Conservation (phyloP, 2,797 vertebrate genomes). For the Zonotrichia albicollis region DNA sequence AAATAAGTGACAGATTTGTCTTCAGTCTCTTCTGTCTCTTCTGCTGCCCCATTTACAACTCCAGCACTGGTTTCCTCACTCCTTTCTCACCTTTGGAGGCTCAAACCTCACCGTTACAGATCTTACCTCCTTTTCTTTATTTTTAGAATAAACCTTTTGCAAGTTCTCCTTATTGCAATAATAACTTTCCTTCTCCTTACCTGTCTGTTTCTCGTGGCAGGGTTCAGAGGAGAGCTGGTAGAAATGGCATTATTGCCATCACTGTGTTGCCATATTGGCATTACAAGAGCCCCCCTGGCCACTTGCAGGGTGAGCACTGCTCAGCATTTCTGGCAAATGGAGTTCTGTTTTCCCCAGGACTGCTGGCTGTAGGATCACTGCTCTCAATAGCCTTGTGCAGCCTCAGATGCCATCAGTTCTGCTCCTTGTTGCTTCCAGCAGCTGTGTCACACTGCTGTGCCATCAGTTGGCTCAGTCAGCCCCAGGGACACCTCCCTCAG, state of each 20-base stretch:
- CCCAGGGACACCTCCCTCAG: neutral
- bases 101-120: neutral
- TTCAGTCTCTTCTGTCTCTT: slow-evolving; percentile 26
- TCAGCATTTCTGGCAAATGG: neutral
- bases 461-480: neutral
- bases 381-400: neutral
- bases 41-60: slow-evolving; percentile 49
- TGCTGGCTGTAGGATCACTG: neutral
- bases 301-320: neutral
- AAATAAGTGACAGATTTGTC: slow-evolving; percentile 51
- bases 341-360: neutral
- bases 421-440: neutral
- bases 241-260: neutral
- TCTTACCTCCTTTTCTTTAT: neutral
- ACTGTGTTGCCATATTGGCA: neutral
- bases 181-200: neutral
- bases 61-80: neutral
- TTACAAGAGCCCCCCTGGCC: neutral
- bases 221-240: neutral
- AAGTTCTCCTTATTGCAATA: neutral
- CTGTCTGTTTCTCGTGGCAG: neutral
- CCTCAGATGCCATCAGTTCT: neutral
- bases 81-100: slow-evolving; percentile 17
- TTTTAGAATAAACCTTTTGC: neutral
- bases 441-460: neutral